A percentile compares a stretch with the other conserved stretches of the same genome.
Evolutionary conservation across 1,140 invertebrate species (phyloP).

Genomic region (Heliconius hermathena): DNA sequence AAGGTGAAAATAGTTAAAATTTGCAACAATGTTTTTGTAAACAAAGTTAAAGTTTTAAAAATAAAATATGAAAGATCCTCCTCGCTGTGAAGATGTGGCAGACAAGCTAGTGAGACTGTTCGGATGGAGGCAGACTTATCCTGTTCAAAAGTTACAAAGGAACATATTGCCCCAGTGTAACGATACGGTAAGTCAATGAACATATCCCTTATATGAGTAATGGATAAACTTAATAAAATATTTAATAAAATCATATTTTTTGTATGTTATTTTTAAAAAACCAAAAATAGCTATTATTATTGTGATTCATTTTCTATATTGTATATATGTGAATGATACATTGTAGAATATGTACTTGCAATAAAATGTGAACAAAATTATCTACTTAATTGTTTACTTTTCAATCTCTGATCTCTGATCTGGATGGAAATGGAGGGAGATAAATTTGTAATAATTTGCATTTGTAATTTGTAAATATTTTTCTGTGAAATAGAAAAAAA

Average conservation of each 20-base stretch:
- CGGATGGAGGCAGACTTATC: conserved; percentile 89
- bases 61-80: conserved; percentile 73
- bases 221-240: background rate
- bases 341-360: too few relatives aligned
- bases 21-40: conserved; percentile 3
- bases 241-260: background rate
- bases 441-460: too few relatives aligned
- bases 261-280: too few relatives aligned
- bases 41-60: conserved; percentile 12
- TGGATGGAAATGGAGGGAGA: too few relatives aligned
- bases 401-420: too few relatives aligned
- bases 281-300: too few relatives aligned
- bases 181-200: conserved; percentile 58
- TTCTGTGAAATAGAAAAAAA: background rate
- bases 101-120: conserved; percentile 88
- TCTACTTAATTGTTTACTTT: too few relatives aligned
- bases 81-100: conserved; percentile 82
- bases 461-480: background rate
- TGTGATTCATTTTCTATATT: too few relatives aligned
- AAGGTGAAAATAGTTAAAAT: background rate
- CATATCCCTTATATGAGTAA: background rate
- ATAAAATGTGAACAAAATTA: too few relatives aligned
- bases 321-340: too few relatives aligned
- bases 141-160: conserved; percentile 87
- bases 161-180: conserved; percentile 82